Evolutionary conservation across 2,888 invertebrate genomes (phyloP), one percentile per base, ranked within the genome.

Genomic region (Erpobdella octoculata): DNA sequence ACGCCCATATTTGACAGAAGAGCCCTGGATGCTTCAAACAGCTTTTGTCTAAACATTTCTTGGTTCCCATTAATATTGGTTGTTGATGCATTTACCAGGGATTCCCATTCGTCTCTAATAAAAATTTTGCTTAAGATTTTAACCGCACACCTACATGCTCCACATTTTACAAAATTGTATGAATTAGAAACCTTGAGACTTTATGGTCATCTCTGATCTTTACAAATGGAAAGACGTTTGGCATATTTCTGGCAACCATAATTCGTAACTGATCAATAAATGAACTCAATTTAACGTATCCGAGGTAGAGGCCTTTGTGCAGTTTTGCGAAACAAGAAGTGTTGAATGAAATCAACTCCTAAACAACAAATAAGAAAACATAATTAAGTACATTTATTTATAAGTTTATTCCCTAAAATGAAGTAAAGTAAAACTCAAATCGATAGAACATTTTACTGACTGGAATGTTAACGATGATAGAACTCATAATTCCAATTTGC

Each of bases 281-380:
- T 77, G 93, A 93, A 81, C 93, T 92, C 86, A 97, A 90, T 84
- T 97, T 96, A 75, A 98, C 86, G 84, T 96, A 98, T 48, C 95
- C 93, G 76, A 98, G 85, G 85, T 98, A 97, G 31, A 98, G 86
- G 0, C 98, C 97, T 37, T 89, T 88, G 1, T 89, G 87, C 66
- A 97, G 84, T 78, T 90, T 90, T 71, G 91, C 88, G 75, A 89
- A 88, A 72, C 93, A 93, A 64, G 90, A 89, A 86, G 92, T 89
- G 78, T 89, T 88, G 81, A 89, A 90, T 37, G 85, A 82, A 59
- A 88, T 85, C 82, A 87, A 86, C 73, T 87, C 86, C 86, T 87
- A 80, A 21, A 80, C 8, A 59, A 61, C 18, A n/a, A n/a, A n/a
- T n/a, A n/a, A n/a, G n/a, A n/a, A n/a, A n/a, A 58, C 21, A 28